Conservation (phyloP, 1,140 invertebrate species). For the Oedothorax gibbosus region DNA sequence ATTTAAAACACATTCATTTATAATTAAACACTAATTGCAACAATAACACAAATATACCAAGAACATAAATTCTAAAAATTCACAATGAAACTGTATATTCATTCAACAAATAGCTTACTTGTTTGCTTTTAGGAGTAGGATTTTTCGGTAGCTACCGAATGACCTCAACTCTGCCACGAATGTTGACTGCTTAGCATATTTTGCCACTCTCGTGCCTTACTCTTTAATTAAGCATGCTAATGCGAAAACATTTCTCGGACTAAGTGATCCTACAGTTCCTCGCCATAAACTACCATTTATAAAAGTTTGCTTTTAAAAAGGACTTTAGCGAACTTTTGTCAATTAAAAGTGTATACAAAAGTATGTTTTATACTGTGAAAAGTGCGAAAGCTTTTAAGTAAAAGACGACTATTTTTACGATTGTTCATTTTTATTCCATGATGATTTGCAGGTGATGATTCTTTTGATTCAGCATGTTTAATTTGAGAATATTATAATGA, state of each 20-base stretch:
- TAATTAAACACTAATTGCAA: too few relatives aligned
- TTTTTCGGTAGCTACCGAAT: background rate
- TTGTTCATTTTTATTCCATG: too few relatives aligned
- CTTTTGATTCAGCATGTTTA: too few relatives aligned
- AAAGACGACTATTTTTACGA: background rate
- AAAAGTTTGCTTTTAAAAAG: constrained; percentile 24
- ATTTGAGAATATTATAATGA: too few relatives aligned
- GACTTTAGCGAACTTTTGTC: background rate
- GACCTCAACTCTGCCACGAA: background rate
- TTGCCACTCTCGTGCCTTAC: constrained; percentile 25
- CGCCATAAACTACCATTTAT: constrained; percentile 8
- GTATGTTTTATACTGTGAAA: background rate
- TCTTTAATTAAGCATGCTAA: constrained; percentile 45
- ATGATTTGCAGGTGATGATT: too few relatives aligned
- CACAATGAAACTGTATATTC: too few relatives aligned
- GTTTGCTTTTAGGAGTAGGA: background rate
- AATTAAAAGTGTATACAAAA: background rate
- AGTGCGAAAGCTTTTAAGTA: constrained; percentile 6
- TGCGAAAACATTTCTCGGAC: constrained; percentile 7
- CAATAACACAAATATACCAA: too few relatives aligned
- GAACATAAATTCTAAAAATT: too few relatives aligned
- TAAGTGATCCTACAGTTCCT: constrained; percentile 14
- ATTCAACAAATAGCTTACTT: background rate
- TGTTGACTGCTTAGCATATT: constrained; percentile 38
- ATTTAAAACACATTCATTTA: too few relatives aligned